Evolutionary conservation across 1,140 invertebrate species (phyloP).

Genomic region (Temnothorax curvispinosus): DNA sequence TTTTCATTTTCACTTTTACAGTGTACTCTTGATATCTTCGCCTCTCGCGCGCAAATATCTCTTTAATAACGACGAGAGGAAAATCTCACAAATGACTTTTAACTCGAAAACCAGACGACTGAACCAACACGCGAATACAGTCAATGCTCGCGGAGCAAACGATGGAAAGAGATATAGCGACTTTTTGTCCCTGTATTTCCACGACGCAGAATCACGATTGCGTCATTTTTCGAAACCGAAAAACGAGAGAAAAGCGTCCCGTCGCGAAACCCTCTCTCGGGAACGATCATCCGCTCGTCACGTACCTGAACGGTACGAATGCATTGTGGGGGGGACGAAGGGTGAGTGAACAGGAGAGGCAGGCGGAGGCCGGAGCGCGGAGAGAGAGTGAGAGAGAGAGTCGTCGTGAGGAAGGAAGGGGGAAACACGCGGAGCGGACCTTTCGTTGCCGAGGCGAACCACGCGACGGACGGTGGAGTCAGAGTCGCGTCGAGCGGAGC

Average conservation of each 20-base stretch:
- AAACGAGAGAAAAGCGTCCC: background rate
- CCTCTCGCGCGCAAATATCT: background rate
- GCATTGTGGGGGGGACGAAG: conserved; percentile 36
- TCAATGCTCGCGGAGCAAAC: no score
- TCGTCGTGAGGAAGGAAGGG: background rate
- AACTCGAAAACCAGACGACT: no score
- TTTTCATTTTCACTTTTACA: background rate
- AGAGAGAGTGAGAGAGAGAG: background rate
- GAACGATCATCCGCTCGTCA: background rate
- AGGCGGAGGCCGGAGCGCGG: background rate
- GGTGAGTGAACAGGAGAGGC: conserved; percentile 40
- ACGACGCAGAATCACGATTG: no score
- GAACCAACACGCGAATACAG: no score
- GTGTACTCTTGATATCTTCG: background rate
- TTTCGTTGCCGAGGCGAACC: conserved; percentile 62
- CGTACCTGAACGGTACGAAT: conserved; percentile 23
- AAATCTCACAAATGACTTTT: background rate
- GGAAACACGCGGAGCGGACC: conserved; percentile 6
- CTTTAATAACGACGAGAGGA: background rate
- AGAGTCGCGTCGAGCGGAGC: conserved; percentile 33
- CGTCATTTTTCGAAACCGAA: background rate
- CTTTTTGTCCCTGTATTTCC: no score
- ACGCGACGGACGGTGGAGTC: conserved; percentile 55
- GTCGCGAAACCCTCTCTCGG: background rate
- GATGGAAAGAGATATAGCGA: no score